A percentile compares a stretch with the other conserved stretches of the same genome.
Conservation (phyloP, 1,140 invertebrate genomes). For the Papilio xuthus region DNA sequence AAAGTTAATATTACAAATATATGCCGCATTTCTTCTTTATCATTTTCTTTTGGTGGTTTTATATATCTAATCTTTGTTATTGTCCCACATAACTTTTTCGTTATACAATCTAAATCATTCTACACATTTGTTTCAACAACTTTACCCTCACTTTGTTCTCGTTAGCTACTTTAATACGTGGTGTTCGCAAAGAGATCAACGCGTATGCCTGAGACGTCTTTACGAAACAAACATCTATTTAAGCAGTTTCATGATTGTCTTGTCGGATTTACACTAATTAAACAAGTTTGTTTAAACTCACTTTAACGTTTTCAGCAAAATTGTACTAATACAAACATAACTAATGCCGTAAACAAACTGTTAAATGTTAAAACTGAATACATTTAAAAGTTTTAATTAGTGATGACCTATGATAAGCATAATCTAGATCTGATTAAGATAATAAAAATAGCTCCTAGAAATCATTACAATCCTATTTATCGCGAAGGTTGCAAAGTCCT, state of each 20-base stretch:
- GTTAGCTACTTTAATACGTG: not conserved
- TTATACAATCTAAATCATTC: too few relatives aligned
- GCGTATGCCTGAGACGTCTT: conserved; percentile 4
- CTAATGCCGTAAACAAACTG: not conserved
- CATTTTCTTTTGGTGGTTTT: too few relatives aligned
- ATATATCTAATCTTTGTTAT: too few relatives aligned
- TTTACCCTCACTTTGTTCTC: conserved; percentile 13
- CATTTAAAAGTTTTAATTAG: not conserved
- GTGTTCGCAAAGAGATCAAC: conserved; percentile 15
- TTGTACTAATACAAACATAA: not conserved
- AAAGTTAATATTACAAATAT: too few relatives aligned
- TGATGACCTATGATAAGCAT: too few relatives aligned
- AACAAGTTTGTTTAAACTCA: conserved; percentile 23
- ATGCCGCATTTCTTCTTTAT: too few relatives aligned
- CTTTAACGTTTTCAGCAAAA: not conserved
- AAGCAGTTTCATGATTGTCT: conserved; percentile 31
- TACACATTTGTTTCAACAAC: not conserved
- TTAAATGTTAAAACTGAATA: not conserved
- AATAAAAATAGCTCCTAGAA: too few relatives aligned
- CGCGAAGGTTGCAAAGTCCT: too few relatives aligned
- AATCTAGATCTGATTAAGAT: too few relatives aligned
- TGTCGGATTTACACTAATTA: conserved; percentile 32
- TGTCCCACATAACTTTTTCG: too few relatives aligned
- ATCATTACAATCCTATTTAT: too few relatives aligned
- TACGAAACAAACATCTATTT: conserved; percentile 3